Percentiles rank a stretch among this genome's conserved stretches.
phyloP scores from a whole-genome alignment of 1,140 invertebrate species.

The Gryon sp. region DNA sequence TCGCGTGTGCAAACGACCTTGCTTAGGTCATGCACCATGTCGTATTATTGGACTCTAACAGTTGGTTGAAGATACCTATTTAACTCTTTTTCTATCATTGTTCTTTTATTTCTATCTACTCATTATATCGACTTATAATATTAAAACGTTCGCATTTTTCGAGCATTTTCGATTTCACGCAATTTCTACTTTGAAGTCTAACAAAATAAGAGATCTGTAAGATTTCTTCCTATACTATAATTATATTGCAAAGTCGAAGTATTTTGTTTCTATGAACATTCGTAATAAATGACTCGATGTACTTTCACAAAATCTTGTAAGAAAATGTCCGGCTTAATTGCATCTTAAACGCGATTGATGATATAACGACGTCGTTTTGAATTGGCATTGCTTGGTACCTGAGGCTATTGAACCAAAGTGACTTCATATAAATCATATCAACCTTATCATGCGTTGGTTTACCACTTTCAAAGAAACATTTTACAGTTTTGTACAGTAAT shows the following conservation, averaged over 20 bases:
- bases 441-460: slow-evolving; percentile 29
- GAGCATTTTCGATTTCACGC: too few species aligned
- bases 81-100: neutral
- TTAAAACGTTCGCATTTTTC: too few species aligned
- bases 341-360: neutral
- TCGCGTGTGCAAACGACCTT: slow-evolving; percentile 54
- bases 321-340: neutral
- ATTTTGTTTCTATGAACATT: too few species aligned
- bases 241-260: too few species aligned
- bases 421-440: slow-evolving; percentile 45
- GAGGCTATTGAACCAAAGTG: slow-evolving; percentile 42
- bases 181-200: too few species aligned
- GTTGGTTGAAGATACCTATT: slow-evolving; percentile 18
- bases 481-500: too few species aligned
- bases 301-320: neutral
- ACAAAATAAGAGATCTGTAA: too few species aligned
- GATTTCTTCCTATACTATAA: too few species aligned
- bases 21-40: slow-evolving; percentile 52
- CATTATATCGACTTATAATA: too few species aligned
- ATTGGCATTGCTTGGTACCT: slow-evolving; percentile 28
- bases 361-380: slow-evolving; percentile 19
- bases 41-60: slow-evolving; percentile 49
- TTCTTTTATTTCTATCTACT: too few species aligned
- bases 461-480: slow-evolving; percentile 16
- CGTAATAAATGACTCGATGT: too few species aligned